Evolutionary conservation across 1,140 invertebrate genomes (phyloP), one percentile per base, ranked within the genome.

Genomic region (Lepidurus apus): DNA sequence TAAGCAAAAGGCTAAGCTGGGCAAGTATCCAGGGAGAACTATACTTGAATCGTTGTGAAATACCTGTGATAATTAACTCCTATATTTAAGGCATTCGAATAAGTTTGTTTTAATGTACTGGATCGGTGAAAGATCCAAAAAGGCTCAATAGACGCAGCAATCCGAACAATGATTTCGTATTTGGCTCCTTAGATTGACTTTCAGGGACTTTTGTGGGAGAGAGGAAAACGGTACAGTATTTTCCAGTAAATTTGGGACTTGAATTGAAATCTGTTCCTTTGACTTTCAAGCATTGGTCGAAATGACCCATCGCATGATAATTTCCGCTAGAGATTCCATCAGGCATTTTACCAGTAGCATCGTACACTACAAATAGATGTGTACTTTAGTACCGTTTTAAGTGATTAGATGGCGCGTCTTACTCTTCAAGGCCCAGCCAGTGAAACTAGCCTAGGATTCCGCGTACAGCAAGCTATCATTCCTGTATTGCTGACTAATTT

Each of bases 1-100:
- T 42, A 79, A 42, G 21, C 79, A 79, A 43, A 79, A 73, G 42
- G 45, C 75, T 42, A 79, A n/a, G 42, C 75, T 78, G 17, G 79
- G 79, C 53, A 77, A 76, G 21, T 53, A 26, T 53, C 43, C 76
- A 26, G 42, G 26, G 11, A 24, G 1, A 6, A 42, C 1, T 75
- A 26, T 17, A 78, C 10, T 7, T 10, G 73, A 42, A n/a, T 24
- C 7, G 43, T 24, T 45, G 24, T n/a, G 0, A 75, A 43, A 75
- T 42, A 75, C 47, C 74, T 42, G 26, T 34, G 74, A 78, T 10
- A 78, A 7, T 11, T 74, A 17, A 74, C 21, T 65, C 43, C 45
- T 77, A 3, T 24, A 77, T 24, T 7, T 13, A 11, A 47, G 7
- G 17, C 34, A 45, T 7, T 13, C 11, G 17, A 76, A 44, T 76